These are phyloP conservation scores for Hydrochoerus hydrochaeris DNA, from an alignment of 2,113 vertebrate species.

Conservation along the genomic window DNA sequence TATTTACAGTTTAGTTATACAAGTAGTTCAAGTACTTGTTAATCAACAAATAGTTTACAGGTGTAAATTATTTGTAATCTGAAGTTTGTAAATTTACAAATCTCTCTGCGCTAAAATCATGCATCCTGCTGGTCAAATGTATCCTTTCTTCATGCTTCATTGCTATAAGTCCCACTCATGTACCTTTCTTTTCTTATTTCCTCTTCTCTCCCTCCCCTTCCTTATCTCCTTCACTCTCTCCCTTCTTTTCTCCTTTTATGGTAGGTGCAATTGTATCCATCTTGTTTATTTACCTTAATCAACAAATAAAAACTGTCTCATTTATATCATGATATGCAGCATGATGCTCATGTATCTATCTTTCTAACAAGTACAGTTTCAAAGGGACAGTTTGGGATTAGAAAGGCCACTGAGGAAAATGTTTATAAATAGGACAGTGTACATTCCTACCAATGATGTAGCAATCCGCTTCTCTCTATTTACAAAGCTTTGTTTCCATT, in stretches of 20 bases:
- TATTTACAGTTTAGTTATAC: no score
- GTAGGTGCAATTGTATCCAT: neutral
- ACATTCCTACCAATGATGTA: neutral
- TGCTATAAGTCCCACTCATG: neutral
- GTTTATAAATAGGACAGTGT: neutral
- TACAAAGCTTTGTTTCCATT: no score
- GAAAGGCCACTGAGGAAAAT: no score
- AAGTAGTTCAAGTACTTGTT: no score
- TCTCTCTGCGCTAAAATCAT: neutral
- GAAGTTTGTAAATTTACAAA: no score
- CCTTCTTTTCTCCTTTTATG: neutral
- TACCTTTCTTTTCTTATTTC: neutral
- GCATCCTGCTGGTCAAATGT: neutral
- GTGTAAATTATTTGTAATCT: no score
- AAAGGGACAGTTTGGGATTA: no score
- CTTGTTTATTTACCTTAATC: neutral
- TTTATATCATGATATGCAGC: neutral
- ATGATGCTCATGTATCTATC: no score
- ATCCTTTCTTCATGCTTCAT: neutral
- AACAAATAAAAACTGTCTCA: neutral
- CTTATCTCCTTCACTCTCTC: neutral
- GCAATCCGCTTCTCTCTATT: no score
- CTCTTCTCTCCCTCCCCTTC: neutral
- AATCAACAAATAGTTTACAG: no score
- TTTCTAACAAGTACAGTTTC: no score